Evolutionary conservation across 2,797 vertebrate genomes (phyloP).

Genomic region (Euthynnus affinis): DNA sequence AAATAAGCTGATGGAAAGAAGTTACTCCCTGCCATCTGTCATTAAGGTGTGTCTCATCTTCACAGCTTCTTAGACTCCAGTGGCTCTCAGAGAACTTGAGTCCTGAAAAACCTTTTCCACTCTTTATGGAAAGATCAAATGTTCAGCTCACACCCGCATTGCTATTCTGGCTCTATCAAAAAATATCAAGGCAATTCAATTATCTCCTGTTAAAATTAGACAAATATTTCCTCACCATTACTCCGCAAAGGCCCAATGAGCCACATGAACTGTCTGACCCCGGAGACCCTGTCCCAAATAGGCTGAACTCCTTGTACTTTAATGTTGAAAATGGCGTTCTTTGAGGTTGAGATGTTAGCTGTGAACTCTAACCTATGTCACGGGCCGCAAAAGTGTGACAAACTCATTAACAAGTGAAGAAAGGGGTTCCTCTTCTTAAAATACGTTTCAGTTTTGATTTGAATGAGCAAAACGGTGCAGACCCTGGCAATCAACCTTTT

Average conservation of each 20-base stretch:
- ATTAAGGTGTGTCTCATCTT: conserved; percentile 20
- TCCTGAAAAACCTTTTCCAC: neutral
- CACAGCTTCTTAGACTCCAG: neutral
- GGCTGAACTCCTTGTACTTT: neutral
- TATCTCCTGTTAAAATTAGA: conserved; percentile 83
- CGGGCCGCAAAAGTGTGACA: neutral
- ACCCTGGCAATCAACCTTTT: neutral
- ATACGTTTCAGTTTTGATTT: conserved; percentile 15
- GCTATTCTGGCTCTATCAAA: conserved; percentile 70
- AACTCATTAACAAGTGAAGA: neutral
- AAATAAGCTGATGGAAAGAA: neutral
- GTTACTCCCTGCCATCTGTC: neutral
- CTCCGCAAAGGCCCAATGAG: conserved; percentile 50
- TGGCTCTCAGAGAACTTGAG: conserved; percentile 8
- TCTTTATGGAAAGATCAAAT: conserved; percentile 56
- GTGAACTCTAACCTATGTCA: conserved; percentile 6
- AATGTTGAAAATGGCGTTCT: neutral
- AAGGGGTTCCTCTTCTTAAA: conserved; percentile 1
- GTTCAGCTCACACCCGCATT: conserved; percentile 35
- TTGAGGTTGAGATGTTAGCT: neutral
- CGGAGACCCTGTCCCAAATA: neutral
- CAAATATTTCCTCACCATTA: conserved; percentile 76
- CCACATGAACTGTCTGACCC: conserved; percentile 67
- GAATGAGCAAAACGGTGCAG: neutral
- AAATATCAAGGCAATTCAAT: conserved; percentile 80